phyloP scores from a whole-genome alignment of 2,797 vertebrate genomes.

The Bothrops alternatus region DNA sequence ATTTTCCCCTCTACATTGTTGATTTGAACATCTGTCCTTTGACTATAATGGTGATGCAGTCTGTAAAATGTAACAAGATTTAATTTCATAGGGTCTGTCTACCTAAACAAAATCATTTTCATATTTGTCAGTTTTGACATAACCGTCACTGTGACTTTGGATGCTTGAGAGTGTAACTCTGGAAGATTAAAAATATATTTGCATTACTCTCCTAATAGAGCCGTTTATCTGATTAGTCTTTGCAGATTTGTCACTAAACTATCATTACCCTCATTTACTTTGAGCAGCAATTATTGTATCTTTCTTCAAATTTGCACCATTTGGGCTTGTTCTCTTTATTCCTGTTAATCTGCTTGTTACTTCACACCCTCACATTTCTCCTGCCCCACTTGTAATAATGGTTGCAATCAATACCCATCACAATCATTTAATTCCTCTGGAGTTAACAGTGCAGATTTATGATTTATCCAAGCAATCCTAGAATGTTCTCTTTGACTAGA shows the following conservation, averaged over 20 bases:
- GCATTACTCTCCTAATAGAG: neutral
- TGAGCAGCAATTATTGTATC: neutral
- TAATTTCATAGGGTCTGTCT: conserved; percentile 1
- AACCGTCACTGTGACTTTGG: conserved; percentile 23
- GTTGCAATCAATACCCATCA: neutral
- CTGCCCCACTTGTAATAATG: neutral
- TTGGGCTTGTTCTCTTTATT: neutral
- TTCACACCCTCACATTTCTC: neutral
- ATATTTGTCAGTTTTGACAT: conserved; percentile 33
- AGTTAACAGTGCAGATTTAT: neutral
- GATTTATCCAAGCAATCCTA: neutral
- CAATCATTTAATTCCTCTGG: neutral
- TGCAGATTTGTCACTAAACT: neutral
- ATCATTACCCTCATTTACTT: neutral
- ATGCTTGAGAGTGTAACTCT: neutral
- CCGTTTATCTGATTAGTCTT: neutral
- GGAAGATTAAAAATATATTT: neutral
- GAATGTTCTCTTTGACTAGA: neutral
- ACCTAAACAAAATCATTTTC: conserved; percentile 12
- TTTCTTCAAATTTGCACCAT: neutral
- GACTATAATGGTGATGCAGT: neutral
- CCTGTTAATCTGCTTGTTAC: neutral
- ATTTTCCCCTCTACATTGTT: neutral
- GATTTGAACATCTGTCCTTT: neutral
- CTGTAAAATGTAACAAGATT: conserved; percentile 7